Base-by-base conservation (phyloP, 2,113 vertebrate species). In the Tupaia chinensis region DNA sequence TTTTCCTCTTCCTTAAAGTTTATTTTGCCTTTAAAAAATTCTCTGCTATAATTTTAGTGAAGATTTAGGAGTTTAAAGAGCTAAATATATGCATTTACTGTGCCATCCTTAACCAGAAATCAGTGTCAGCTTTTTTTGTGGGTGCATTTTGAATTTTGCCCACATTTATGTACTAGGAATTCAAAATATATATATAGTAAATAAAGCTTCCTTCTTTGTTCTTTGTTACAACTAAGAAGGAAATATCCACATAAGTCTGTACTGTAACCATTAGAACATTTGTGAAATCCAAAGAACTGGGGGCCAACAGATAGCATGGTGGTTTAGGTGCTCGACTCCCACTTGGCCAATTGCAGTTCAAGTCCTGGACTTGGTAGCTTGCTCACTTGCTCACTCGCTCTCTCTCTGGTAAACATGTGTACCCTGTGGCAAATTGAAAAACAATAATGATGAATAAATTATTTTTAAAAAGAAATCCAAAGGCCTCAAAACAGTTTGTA, bases 61-160 rank as follows among this genome's bases (percentile, higher is more conserved):
- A 32, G 54, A 91, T 81, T 85, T 94, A 81, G 60, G 70, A 63
- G 66, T 94, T 93, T 76, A 84, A n/a, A 72, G 78, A 88, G 44
- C 60, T 72, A 90, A 87, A n/a, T 90, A 84, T 87, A 7, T 73
- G 1, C 89, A 61, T 77, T 91, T 83, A 77, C 72, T 80, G 22
- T 81, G 22, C 70, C 70, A 53, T 23, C 44, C 95, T 81, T 88
- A 86, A 91, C 44, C 63, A 95, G 72, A 96, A 89, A 77, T 96
- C 32, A n/a, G 81, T 66, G 32, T 83, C 92, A 29, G 17, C 76
- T 90, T 95, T 72, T 66, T 66, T 69, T 44, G 44, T 44, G 44
- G 44, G 73, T 91, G 80, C 53, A n/a, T 86, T 93, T 95, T 95
- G 27, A 78, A 86, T 68, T 80, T 93, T 89, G 44, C 34, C 60